A percentile compares a stretch with the other conserved stretches of the same genome.
These are phyloP conservation scores for Pseudococcus viburni DNA, from an alignment of 2,888 invertebrate genomes.

Conservation along the genomic window DNA sequence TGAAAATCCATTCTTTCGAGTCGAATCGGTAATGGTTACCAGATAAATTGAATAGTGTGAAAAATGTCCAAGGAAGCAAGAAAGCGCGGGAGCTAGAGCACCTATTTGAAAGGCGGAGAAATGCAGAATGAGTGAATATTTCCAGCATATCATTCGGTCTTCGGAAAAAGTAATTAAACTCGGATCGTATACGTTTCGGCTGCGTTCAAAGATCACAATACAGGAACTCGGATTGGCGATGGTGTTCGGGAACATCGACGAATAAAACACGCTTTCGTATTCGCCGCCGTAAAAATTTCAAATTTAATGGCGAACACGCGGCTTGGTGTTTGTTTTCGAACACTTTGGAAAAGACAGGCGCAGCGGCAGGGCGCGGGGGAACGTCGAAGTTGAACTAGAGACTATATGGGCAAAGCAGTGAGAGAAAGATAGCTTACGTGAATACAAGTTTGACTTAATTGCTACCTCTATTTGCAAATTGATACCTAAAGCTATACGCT, in stretches of 20 bases:
- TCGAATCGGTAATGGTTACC: not conserved
- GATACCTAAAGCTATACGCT: constrained; percentile 40
- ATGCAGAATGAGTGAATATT: not conserved
- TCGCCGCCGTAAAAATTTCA: not conserved
- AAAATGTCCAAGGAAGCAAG: not conserved
- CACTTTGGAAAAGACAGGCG: not conserved
- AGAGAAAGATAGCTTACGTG: not conserved
- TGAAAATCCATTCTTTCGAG: not conserved
- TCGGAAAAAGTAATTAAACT: not conserved
- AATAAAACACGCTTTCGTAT: not conserved
- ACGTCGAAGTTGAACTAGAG: not conserved
- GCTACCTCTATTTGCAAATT: constrained; percentile 54
- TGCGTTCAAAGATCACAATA: not conserved
- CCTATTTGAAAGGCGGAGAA: not conserved
- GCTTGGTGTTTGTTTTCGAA: not conserved
- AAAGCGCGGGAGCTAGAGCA: no score
- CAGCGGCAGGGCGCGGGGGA: not conserved
- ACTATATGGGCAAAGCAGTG: not conserved
- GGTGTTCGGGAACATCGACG: not conserved
- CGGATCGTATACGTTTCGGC: not conserved
- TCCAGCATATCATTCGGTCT: not conserved
- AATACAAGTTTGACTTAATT: constrained; percentile 43
- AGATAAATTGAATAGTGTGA: not conserved
- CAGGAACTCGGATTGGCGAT: not conserved
- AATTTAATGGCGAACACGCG: constrained; percentile 13